A percentile compares a stretch with the other conserved stretches of the same genome.
Evolutionary conservation across 2,888 invertebrate genomes (phyloP).

Genomic region (Ornithoptera alexandrae): DNA sequence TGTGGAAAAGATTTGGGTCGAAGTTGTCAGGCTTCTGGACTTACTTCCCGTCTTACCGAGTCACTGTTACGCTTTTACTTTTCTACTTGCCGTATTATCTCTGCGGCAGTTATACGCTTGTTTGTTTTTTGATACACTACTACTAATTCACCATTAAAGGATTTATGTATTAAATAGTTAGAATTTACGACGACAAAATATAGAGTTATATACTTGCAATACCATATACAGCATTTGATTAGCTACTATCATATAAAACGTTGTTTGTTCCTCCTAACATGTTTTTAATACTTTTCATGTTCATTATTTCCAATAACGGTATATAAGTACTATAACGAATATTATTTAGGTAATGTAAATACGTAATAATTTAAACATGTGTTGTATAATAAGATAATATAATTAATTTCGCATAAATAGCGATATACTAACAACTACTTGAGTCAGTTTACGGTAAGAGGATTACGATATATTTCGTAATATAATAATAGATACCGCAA

Average conservation of each 20-base stretch:
- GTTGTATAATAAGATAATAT: background rate
- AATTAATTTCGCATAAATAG: background rate
- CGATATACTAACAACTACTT: background rate
- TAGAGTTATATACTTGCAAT: no score
- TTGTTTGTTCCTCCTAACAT: no score
- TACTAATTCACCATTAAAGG: no score
- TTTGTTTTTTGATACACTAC: no score
- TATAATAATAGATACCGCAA: constrained; percentile 29
- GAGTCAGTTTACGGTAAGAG: constrained; percentile 13
- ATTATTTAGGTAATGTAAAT: background rate
- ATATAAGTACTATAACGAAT: no score
- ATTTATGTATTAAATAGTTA: no score
- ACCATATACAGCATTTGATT: no score
- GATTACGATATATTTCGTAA: constrained; percentile 21
- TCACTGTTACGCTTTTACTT: constrained; percentile 32
- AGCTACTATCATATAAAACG: no score
- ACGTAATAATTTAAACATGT: background rate
- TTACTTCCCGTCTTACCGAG: constrained; percentile 37
- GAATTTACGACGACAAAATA: no score
- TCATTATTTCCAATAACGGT: no score
- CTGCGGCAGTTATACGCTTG: background rate
- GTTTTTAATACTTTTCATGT: no score
- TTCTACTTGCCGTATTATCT: background rate
- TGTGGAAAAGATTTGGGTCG: constrained; percentile 45
- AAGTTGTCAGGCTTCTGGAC: constrained; percentile 41